Percentiles rank a stretch among this genome's conserved stretches.
phyloP scores from a whole-genome alignment of 2,888 invertebrate species.

The Pyrrhosoma nymphula region DNA sequence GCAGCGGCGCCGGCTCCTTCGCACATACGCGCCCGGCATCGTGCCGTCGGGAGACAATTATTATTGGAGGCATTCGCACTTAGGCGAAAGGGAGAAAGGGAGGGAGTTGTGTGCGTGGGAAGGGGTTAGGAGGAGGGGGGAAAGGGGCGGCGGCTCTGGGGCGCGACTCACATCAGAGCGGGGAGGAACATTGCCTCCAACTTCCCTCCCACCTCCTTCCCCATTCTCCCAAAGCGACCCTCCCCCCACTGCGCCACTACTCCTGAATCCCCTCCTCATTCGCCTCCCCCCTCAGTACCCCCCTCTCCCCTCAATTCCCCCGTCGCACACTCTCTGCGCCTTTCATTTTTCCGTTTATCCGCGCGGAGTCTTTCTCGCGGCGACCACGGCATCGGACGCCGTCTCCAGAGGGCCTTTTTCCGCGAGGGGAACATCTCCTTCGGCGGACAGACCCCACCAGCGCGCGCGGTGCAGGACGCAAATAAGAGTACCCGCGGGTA shows the following conservation, averaged over 20 bases:
- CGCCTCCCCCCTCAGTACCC: not conserved
- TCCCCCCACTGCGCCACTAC: not conserved
- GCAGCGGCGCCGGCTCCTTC: not conserved
- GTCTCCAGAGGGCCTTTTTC: not conserved
- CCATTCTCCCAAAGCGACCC: not conserved
- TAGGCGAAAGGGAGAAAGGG: not conserved
- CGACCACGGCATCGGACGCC: not conserved
- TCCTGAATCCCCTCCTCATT: not conserved
- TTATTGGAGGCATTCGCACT: conserved; percentile 36
- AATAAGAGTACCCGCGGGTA: not conserved
- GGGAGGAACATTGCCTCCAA: not conserved
- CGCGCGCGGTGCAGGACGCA: too few relatives aligned
- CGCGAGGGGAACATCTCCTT: not conserved
- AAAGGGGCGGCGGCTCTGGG: not conserved
- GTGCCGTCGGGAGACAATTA: conserved; percentile 31
- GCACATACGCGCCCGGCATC: not conserved
- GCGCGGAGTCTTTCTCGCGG: not conserved
- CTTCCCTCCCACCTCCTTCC: not conserved
- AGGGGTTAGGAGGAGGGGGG: not conserved
- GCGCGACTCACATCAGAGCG: not conserved
- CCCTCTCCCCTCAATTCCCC: not conserved
- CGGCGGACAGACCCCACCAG: not conserved
- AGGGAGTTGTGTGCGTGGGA: not conserved
- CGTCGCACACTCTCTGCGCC: not conserved
- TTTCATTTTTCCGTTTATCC: not conserved